Percentiles rank a stretch among this genome's conserved stretches.
phyloP scores from a whole-genome alignment of 2,797 vertebrate genomes.

The Enteromius trimaculatus region DNA sequence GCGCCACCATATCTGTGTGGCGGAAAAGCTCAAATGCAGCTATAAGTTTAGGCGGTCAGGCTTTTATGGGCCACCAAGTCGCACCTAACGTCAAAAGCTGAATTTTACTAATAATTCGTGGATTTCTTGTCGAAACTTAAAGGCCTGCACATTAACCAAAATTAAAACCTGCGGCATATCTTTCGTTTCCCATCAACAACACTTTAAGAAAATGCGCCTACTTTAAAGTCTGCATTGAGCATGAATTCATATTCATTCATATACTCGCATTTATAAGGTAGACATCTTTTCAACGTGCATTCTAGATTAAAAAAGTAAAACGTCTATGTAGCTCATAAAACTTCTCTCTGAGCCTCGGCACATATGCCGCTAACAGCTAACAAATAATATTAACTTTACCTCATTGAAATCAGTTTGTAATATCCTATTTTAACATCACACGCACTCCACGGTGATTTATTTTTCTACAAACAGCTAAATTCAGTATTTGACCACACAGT shows the following conservation, averaged over 20 bases:
- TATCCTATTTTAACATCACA: background rate
- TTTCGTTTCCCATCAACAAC: background rate
- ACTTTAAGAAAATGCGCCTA: background rate
- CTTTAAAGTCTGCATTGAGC: background rate
- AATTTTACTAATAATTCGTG: background rate
- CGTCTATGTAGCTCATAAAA: background rate
- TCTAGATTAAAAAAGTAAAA: background rate
- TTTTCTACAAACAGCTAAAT: background rate
- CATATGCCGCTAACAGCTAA: slow-evolving; percentile 30
- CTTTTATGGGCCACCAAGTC: slow-evolving; percentile 20
- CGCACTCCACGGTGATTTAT: background rate
- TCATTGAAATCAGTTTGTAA: background rate
- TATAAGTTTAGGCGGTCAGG: slow-evolving; percentile 12
- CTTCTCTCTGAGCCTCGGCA: background rate
- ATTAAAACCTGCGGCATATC: background rate
- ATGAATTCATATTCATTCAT: background rate
- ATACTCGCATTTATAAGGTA: background rate
- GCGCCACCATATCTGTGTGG: background rate
- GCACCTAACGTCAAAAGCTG: background rate
- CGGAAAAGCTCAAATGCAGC: background rate
- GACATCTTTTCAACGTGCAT: too few relatives aligned
- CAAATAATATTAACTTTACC: background rate
- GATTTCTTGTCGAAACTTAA: background rate
- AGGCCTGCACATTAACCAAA: background rate
- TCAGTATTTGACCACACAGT: too few relatives aligned